Evolutionary conservation across 2,113 vertebrate species (phyloP), one percentile per base, ranked within the genome.

Genomic region (Triplophysa rosa): DNA sequence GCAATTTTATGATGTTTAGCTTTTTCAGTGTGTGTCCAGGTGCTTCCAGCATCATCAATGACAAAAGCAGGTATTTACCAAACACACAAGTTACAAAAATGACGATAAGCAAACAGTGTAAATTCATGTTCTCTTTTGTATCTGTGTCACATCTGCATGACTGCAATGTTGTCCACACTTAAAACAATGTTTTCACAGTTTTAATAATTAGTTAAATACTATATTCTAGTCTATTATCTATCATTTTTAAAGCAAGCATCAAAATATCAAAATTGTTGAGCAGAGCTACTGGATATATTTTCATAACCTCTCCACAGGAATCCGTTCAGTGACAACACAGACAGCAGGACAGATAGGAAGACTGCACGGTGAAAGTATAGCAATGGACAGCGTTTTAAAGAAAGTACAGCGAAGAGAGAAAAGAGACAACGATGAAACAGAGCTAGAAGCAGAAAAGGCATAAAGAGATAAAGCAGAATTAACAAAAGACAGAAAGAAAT

Each of bases 211-310:
- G 33, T 37, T 37, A 37, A 37, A 37, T 37, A 37, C 6, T 37
- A 37, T 37, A 37, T 37, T 7, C 6, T 37, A 37, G 7, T 37
- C 33, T 37, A 12, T 45, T 45, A 45, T 45, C 42, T 45, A 45
- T 45, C 10, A 45, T 45, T 45, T 11, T 45, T 11, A 11, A 40
- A n/a, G 26, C 73, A 40, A 56, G 59, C 62, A 65, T 73, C 62
- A 73, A 45, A 73, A 42, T 33, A 65, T 73, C 62, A 73, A 45
- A 73, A 42, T 33, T 5, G 37, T 24, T 47, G 33, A 58, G 64
- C 33, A 58, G 33, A 65, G 19, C 87, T 86, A 82, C 89, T 88
- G 87, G 88, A 89, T 89, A 89, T 89, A 91, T 93, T 91, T 91
- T 89, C 79, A 87, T 87, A 87, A 79, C 72, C 83, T 74, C 71